These are phyloP conservation scores for Chaetops frenatus DNA, from an alignment of 2,113 vertebrate genomes.

Conservation along the genomic window DNA sequence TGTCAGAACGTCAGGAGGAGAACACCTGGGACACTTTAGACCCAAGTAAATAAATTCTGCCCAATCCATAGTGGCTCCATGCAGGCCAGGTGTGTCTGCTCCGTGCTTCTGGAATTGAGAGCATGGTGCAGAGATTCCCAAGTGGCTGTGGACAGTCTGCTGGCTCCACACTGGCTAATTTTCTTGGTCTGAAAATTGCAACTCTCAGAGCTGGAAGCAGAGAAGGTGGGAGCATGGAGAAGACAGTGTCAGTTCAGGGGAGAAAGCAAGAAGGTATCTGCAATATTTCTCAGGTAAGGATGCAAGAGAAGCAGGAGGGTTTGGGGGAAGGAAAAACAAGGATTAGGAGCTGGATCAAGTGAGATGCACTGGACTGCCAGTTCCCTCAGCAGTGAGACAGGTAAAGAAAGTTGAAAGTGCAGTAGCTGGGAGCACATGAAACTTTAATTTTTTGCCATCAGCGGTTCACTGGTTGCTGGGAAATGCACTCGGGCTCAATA, in stretches of 20 bases:
- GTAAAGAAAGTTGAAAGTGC: neutral
- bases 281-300: conserved; percentile 10
- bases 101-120: conserved; percentile 60
- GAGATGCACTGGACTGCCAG: neutral
- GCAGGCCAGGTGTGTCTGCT: conserved; percentile 62
- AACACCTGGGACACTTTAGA: conserved; percentile 27
- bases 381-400: neutral
- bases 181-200: conserved; percentile 56
- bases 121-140: conserved; percentile 60
- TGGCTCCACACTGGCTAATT: conserved; percentile 50
- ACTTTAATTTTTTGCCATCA: neutral
- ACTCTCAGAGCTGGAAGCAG: conserved; percentile 59
- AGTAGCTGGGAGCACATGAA: neutral
- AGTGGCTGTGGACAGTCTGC: conserved; percentile 36
- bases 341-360: neutral
- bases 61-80: conserved; percentile 46
- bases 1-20: conserved; percentile 37
- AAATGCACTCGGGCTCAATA: neutral
- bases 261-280: conserved; percentile 3
- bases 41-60: conserved; percentile 50
- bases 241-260: conserved; percentile 47
- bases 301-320: neutral
- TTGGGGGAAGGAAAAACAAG: neutral
- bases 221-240: conserved; percentile 59
- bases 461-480: neutral